phyloP scores from a whole-genome alignment of 2,888 invertebrate species.

The Andrena dorsata region DNA sequence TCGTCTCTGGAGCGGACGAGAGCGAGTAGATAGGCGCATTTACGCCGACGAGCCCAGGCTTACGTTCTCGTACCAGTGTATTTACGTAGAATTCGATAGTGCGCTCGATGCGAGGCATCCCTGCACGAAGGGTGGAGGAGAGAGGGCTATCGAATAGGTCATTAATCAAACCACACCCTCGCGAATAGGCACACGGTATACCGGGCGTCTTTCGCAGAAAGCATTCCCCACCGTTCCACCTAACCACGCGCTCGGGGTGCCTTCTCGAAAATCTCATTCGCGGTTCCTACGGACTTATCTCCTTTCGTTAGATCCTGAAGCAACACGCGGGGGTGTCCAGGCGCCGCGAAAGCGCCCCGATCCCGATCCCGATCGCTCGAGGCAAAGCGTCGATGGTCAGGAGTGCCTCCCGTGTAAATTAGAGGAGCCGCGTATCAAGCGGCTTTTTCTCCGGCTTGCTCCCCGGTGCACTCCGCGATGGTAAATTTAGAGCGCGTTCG shows the following conservation, averaged over 20 bases:
- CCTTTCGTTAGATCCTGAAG: not conserved
- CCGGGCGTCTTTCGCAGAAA: conserved; percentile 75
- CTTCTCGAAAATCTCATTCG: not conserved
- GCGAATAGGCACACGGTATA: conserved; percentile 79
- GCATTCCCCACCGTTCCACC: conserved; percentile 8
- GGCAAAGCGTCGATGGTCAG: not conserved
- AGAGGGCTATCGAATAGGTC: conserved; percentile 82
- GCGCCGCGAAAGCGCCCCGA: too few species aligned
- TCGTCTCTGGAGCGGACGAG: conserved; percentile 41
- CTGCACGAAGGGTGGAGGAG: conserved; percentile 70
- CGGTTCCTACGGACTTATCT: not conserved
- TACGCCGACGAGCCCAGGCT: conserved; percentile 64
- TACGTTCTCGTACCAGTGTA: conserved; percentile 76
- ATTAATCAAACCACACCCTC: conserved; percentile 85
- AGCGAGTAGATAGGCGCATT: conserved; percentile 55
- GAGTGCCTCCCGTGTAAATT: conserved; percentile 32
- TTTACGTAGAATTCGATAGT: conserved; percentile 82
- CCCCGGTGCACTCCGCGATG: conserved; percentile 43
- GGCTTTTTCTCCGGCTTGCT: conserved; percentile 18
- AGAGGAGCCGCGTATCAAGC: conserved; percentile 44
- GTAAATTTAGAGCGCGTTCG: conserved; percentile 71
- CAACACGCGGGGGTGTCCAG: not conserved
- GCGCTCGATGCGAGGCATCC: conserved; percentile 78
- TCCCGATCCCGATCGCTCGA: not conserved
- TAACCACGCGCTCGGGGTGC: not conserved